These are phyloP conservation scores for Nemurella pictetii DNA, from an alignment of 2,888 invertebrate genomes.

Conservation along the genomic window DNA sequence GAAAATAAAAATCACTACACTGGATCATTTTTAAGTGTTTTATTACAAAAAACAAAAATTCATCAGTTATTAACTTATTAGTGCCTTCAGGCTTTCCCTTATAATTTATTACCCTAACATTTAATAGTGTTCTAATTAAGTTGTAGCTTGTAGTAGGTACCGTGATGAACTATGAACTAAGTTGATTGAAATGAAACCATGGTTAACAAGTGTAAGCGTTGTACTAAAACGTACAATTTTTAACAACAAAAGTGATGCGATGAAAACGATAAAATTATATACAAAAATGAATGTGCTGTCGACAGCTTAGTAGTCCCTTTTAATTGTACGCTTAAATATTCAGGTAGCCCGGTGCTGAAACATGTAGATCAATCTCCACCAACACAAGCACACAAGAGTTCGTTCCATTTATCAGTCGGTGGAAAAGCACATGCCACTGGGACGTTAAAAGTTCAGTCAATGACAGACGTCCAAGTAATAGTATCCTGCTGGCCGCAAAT, in stretches of 20 bases:
- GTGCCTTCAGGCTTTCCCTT: not conserved
- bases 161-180: not conserved
- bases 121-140: not conserved
- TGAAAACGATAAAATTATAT: not conserved
- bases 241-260: not conserved
- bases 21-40: not conserved
- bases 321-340: not conserved
- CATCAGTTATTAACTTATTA: not conserved
- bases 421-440: not conserved
- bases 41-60: not conserved
- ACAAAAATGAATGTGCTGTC: not conserved
- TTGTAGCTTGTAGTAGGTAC: not conserved
- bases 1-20: not conserved
- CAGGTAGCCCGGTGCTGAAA: not conserved
- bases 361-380: not conserved
- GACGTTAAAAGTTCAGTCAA: not conserved
- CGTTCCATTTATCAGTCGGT: not conserved
- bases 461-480: not conserved
- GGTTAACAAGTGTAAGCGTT: conserved; percentile 30
- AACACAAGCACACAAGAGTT: not conserved
- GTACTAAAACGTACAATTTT: conserved; percentile 39
- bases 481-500: not conserved
- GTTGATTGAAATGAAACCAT: conserved; percentile 19
- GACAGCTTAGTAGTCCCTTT: not conserved
- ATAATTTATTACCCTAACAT: not conserved